Evolutionary conservation across 2,888 invertebrate genomes (phyloP), one percentile per base, ranked within the genome.

Genomic region (Tortricodes alternella): DNA sequence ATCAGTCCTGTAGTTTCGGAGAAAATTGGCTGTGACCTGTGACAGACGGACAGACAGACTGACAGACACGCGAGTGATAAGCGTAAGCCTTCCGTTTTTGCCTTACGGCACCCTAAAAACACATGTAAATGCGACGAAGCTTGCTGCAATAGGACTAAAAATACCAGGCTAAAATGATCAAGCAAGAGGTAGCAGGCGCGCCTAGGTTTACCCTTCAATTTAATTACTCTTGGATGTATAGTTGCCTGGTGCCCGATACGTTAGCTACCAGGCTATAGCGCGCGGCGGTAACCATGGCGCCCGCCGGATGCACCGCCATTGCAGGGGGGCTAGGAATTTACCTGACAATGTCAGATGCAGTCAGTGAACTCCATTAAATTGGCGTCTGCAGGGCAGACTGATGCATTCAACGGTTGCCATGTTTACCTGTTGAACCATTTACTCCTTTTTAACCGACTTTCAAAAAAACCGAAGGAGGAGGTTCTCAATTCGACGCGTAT

Each of bases 291-390:
- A 71, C 70, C 85, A 88, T 87, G 82, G 72, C 74, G 73, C 85
- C 87, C 85, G 83, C 70, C 85, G 76, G 83, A 86, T 83, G 76
- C 77, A 73, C 76, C 78, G 72, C 74, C 78, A 74, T 74, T 65
- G 67, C 70, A 63, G 65, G 74, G 67, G 76, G 80, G 46, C 84
- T 74, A 78, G 76, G 65, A 65, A 71, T 60, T 15, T 11, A 37
- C 46, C 46, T 48, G 50, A 50, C 39, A 29, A 21, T 32, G 41
- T 32, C 41, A 41, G 41, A 34, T 50, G 50, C 50, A 41, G 46
- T 48, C 37, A 51, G 39, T 9, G 34, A 41, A 41, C 23, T 41
- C 29, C 16, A 41, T 51, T 51, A 34, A 41, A 41, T 23, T 41
- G 11, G 32, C 8, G 21, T 41, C 18, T n/a, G 18, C 41, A 18